Conservation (phyloP, 2,797 vertebrate genomes). For the Acestrorhynchus altus region DNA sequence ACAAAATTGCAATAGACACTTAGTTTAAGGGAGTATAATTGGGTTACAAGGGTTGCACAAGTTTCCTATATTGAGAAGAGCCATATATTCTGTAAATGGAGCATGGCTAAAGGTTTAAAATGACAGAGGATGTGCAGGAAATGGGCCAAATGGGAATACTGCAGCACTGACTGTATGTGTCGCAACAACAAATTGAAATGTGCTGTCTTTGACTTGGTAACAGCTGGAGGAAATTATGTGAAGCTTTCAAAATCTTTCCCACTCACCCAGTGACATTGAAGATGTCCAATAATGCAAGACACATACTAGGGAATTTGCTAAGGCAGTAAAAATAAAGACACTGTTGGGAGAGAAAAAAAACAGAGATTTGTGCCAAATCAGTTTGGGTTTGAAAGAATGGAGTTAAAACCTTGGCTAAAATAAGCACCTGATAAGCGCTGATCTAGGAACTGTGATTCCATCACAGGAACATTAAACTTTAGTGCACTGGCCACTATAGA, state of each 20-base stretch:
- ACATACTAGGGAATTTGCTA: not conserved
- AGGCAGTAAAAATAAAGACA: not conserved
- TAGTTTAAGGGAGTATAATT: not conserved
- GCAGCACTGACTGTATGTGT: not conserved
- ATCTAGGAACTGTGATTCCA: not conserved
- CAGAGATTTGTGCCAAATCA: not conserved
- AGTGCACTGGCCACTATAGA: not conserved
- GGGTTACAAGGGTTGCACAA: slow-evolving; percentile 1
- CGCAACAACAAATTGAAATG: not conserved
- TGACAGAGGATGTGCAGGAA: not conserved
- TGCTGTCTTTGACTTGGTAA: not conserved
- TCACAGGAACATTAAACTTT: not conserved
- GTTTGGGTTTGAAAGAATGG: not conserved
- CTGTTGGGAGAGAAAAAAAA: not conserved
- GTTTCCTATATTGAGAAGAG: not conserved
- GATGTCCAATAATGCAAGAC: not conserved
- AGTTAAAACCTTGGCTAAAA: not conserved
- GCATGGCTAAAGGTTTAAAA: slow-evolving; percentile 24
- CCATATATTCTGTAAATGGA: slow-evolving; percentile 10
- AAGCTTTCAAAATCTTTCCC: not conserved
- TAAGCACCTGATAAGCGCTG: not conserved
- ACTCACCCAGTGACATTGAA: not conserved
- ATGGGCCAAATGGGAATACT: slow-evolving; percentile 9
- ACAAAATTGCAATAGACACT: no score
- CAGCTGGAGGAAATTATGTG: not conserved